Evolutionary conservation across 2,113 vertebrate species (phyloP), one percentile per base, ranked within the genome.

Genomic region (Meles meles): DNA sequence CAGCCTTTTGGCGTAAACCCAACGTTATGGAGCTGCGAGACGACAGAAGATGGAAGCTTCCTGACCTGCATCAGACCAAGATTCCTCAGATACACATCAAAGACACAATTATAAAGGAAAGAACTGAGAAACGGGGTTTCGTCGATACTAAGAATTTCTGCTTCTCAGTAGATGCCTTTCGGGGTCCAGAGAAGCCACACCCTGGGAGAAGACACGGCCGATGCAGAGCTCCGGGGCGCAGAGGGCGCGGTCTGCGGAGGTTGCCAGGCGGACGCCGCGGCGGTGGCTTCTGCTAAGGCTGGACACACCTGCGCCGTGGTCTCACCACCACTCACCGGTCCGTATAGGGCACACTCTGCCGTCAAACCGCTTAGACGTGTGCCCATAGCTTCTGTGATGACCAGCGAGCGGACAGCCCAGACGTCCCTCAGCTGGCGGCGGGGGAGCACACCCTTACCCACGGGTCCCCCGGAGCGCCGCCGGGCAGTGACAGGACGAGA

Each of bases 381-480:
- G 55, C 29, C 39, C 11, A 18, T 6, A 27, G 25, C 55, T 25
- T 57, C 15, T 21, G 23, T 37, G 14, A 65, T 29, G 55, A 42
- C 63, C 44, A 20, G 2, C 18, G 15, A 15, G 47, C 34, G 31
- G 47, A 72, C 6, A 1, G n/a, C 55, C 10, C 31, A 55, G 57
- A 34, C 0, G 0, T 7, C 39, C 57, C 3, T 74, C 92, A 13
- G 17, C 25, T 10, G 21, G 55, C 3, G 20, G 52, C 15, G 6
- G 52, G 44, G 44, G 3, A 65, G 13, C 65, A 7, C 4, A 21
- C 0, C 2, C 37, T n/a, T 21, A 10, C 7, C 39, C 15, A 0
- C 7, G 5, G 1, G 3, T 3, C 4, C 0, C 12, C 10, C 3
- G 1, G 39, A 44, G 23, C 3, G 14, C 15, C 1, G 2, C 14